These are phyloP conservation scores for Bungarus multicinctus DNA, from an alignment of 2,113 vertebrate genomes.

Conservation along the genomic window DNA sequence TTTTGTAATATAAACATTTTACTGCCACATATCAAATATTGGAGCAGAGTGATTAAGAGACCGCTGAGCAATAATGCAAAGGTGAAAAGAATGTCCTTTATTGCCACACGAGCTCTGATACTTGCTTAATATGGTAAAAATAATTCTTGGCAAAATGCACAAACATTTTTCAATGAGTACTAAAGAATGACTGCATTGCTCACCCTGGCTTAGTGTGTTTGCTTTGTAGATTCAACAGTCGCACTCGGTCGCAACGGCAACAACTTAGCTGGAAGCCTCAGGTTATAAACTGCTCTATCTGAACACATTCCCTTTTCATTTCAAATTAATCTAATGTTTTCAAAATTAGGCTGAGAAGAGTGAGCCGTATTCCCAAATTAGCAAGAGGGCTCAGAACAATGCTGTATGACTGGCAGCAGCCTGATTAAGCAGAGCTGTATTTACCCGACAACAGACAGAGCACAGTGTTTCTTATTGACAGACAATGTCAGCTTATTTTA, in stretches of 20 bases:
- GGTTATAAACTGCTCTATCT: conserved; percentile 9
- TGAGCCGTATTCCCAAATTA: neutral
- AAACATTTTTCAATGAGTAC: conserved; percentile 16
- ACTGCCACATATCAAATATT: conserved; percentile 55
- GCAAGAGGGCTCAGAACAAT: conserved; percentile 4
- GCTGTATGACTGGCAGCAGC: neutral
- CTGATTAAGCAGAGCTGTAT: conserved; percentile 1
- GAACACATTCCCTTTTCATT: conserved; percentile 27
- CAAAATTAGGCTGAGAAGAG: neutral
- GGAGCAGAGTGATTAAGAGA: conserved; percentile 59
- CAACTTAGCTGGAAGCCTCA: neutral
- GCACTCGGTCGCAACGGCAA: neutral
- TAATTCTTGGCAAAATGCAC: conserved; percentile 13
- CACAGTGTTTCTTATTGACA: conserved; percentile 4
- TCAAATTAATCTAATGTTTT: conserved; percentile 19
- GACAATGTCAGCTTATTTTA: conserved; percentile 17
- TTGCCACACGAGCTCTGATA: conserved; percentile 9
- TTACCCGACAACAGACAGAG: conserved; percentile 19
- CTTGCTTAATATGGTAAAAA: conserved; percentile 26
- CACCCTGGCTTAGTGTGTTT: conserved; percentile 19
- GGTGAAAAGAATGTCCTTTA: conserved; percentile 36
- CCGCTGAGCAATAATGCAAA: conserved; percentile 42
- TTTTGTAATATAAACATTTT: conserved; percentile 63
- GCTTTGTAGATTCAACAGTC: neutral
- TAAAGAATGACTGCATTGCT: conserved; percentile 1